Base-by-base conservation (phyloP, 2,888 invertebrate genomes). In the Cheilosia variabilis region DNA sequence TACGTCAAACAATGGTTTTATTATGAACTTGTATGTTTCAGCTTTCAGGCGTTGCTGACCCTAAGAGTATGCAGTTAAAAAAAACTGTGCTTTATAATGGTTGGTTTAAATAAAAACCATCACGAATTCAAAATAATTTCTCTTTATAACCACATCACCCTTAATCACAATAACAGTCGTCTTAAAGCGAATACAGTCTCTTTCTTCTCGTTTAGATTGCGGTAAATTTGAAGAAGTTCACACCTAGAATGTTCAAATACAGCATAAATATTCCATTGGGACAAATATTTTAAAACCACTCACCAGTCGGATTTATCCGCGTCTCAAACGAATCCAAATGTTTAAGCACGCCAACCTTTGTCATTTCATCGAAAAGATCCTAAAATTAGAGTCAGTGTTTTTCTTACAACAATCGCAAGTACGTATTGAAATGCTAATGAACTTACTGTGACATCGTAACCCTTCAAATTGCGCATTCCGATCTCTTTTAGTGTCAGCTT, bases 401-500 rank as follows among this genome's bases (percentile, higher is more conserved):
- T 34, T 41, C n/a, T 52, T 55, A 66, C 57, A 65, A 45, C 31
- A 19, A 2, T n/a, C 53, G 10, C 3, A 19, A 13, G 4, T 10
- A 43, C 15, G 6, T 1, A 43, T 31, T 22, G 34, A 19, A 57
- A 68, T 68, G 63, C 19, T 52, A 72, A 60, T 9, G 3, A 76
- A 86, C 88, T 88, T 76, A 92, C 91, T 65, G 88, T 83, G 34
- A 92, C 90, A 9, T 72, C 53, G 71, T 92, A 92, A 15, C 92
- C 92, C 15, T 88, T 87, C 10, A 69, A 52, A 81, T 90, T 90
- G 4, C 73, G 89, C n/a, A 93, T 87, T 3, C 91, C 91, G 15
- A 93, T 83, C 47, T 91, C 91, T 31, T 89, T 88, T 0, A 93
- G 86, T 7, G 89, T 88, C 45, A 90, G 88, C 4, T 87, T 88